Percentiles rank a stretch among this genome's conserved stretches.
Conservation (phyloP, 2,797 vertebrate genomes). For the Emys orbicularis region DNA sequence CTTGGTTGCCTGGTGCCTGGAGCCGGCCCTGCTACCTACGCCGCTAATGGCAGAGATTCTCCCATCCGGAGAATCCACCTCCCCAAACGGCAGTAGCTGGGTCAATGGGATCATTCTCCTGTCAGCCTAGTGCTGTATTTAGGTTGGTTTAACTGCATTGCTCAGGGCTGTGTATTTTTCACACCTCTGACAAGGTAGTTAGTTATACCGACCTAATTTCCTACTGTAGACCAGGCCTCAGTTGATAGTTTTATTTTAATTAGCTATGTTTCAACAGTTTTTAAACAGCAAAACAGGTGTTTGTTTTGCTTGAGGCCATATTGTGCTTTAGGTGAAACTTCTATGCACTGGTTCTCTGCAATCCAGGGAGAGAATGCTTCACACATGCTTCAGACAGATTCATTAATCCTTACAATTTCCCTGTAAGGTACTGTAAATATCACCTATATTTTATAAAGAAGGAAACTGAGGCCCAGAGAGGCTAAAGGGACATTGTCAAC, state of each 20-base stretch:
- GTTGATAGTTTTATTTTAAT: not conserved
- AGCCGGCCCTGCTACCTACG: too few species aligned
- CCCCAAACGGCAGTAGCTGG: not conserved
- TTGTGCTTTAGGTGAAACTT: not conserved
- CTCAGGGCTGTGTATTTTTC: not conserved
- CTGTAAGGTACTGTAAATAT: not conserved
- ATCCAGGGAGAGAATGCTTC: not conserved
- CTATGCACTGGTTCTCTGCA: rapidly evolving
- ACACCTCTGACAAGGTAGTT: not conserved
- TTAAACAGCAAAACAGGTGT: not conserved
- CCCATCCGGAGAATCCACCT: not conserved
- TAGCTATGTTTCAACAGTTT: not conserved
- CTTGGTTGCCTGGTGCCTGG: too few species aligned
- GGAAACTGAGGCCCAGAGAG: constrained; percentile 44
- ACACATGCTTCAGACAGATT: not conserved
- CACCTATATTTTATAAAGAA: not conserved
- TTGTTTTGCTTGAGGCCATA: not conserved
- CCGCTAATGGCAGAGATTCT: not conserved
- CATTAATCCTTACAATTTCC: not conserved
- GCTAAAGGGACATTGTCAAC: constrained; percentile 35
- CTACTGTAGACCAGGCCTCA: not conserved
- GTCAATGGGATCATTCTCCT: not conserved
- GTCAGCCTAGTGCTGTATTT: not conserved
- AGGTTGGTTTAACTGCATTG: not conserved
- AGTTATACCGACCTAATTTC: not conserved